Evolutionary conservation across 64 coral and sea anemone species (phyloP), one percentile per base, ranked within the genome.

Genomic region (Actinia equina): DNA sequence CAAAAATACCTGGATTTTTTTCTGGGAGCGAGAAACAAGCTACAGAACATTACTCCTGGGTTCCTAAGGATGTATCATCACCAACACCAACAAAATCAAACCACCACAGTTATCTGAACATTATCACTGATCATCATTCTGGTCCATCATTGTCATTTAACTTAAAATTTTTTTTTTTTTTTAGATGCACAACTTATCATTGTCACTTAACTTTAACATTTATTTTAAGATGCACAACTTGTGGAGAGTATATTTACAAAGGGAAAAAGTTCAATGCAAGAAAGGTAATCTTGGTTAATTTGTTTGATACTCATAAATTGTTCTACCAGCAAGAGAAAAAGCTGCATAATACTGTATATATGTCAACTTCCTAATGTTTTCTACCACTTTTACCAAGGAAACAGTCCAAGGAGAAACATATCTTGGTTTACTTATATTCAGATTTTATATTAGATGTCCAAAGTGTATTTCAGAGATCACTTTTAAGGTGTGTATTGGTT

Each of bases 181-280:
- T 71, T 10, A n/a, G 97, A 77, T 99, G 97, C 59, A 99, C 97
- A 55, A 99, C 97, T 9, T 99, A 2, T 49, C 4, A 20, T 69
- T 69, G 10, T 22, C 9, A 22, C 9, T 69, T 20, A 19, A 19
- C 16, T 3, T n/a, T n/a, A 23, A 65, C 22, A 74, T 74, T 74
- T 74, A 37, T 30, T 41, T 84, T 5, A 84, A 98, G 97, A 77
- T 99, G 97, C 54, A 99, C 97, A 55, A 99, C 97, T 9, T 99
- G 97, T 95, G 97, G 97, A 55, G 97, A 99, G 88, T 99, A 99
- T 77, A 99, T 99, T 83, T 99, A 99, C 56, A 99, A 99, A 86
- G 97, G 97, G 43, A 99, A 99, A 54, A 99, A 99, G 55, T 99
- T 99, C 76, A 99, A 99, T 99, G 97, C 97, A 51, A 89, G 97